A percentile compares a stretch with the other conserved stretches of the same genome.
Conservation (phyloP, 2,797 vertebrate genomes). For the Falco columbarius region DNA sequence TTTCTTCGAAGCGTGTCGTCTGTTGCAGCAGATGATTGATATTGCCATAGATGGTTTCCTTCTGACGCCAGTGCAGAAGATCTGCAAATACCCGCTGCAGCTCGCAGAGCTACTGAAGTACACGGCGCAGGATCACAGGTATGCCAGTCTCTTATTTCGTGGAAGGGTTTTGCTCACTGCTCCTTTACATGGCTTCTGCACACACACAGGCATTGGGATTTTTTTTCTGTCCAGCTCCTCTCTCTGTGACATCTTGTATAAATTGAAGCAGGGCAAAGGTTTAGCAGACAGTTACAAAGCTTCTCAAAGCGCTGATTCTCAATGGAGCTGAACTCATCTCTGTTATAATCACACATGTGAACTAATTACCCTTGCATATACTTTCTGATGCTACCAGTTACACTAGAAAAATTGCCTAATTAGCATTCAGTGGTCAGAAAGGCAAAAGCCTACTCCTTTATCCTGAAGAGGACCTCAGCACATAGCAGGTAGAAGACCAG, state of each 20-base stretch:
- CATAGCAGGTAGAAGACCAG: not conserved
- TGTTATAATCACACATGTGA: conserved; percentile 11
- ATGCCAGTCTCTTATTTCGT: fast-evolving
- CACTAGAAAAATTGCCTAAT: not conserved
- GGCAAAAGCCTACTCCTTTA: not conserved
- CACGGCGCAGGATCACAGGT: conserved; percentile 98
- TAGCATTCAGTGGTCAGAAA: not conserved
- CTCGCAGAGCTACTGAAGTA: conserved; percentile 97
- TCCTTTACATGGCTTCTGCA: not conserved
- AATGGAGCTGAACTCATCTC: not conserved
- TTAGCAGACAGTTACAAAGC: not conserved
- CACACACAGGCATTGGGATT: fast-evolving
- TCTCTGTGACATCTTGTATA: not conserved
- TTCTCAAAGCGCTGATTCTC: conserved; percentile 6
- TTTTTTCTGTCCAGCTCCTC: not conserved
- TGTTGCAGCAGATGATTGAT: conserved; percentile 98
- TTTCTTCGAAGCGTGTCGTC: conserved; percentile 97
- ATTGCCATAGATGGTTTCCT: conserved; percentile 98
- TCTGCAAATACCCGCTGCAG: conserved; percentile 99
- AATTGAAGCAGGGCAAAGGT: not conserved
- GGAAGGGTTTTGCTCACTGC: not conserved
- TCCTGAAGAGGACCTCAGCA: not conserved
- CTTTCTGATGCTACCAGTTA: conserved; percentile 17
- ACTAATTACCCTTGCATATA: conserved; percentile 50
- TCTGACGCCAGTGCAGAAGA: conserved; percentile 98